These are phyloP conservation scores for Lineus longissimus DNA, from an alignment of 1,140 invertebrate species.

Conservation along the genomic window DNA sequence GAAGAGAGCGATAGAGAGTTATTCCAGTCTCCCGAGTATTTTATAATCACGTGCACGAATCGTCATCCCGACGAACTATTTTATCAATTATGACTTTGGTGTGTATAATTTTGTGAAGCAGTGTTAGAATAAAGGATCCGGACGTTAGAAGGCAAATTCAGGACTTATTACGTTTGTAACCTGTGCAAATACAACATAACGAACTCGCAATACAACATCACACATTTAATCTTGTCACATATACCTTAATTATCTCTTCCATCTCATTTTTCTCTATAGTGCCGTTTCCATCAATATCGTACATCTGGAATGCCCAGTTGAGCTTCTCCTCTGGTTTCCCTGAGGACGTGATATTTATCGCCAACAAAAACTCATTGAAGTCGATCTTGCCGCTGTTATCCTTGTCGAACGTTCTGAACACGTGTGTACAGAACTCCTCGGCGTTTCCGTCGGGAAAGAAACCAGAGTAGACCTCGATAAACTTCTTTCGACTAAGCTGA, in stretches of 20 bases:
- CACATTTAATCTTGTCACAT: neutral
- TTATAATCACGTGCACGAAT: too few species aligned
- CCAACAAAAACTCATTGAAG: constrained; percentile 58
- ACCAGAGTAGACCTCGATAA: constrained; percentile 95
- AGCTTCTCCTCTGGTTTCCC: constrained; percentile 97
- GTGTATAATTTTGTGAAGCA: too few species aligned
- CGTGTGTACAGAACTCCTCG: constrained; percentile 98
- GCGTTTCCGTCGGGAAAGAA: constrained; percentile 97
- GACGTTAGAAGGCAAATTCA: too few species aligned
- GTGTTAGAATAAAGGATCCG: too few species aligned
- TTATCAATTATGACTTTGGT: too few species aligned
- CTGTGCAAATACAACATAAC: too few species aligned
- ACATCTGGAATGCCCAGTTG: constrained; percentile 96
- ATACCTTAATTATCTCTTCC: constrained; percentile 63
- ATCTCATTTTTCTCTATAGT: constrained; percentile 91
- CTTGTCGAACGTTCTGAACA: constrained; percentile 98
- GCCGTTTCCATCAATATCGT: constrained; percentile 98
- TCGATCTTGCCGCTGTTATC: constrained; percentile 80
- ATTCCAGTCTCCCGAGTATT: too few species aligned
- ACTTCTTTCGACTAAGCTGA: constrained; percentile 92
- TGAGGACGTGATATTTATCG: constrained; percentile 93
- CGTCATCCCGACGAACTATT: too few species aligned
- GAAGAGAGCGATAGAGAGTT: too few species aligned
- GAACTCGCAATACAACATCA: neutral
- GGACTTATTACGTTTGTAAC: too few species aligned